Base-by-base conservation (phyloP, 2,888 invertebrate species). In the Brachyopa scutellaris region DNA sequence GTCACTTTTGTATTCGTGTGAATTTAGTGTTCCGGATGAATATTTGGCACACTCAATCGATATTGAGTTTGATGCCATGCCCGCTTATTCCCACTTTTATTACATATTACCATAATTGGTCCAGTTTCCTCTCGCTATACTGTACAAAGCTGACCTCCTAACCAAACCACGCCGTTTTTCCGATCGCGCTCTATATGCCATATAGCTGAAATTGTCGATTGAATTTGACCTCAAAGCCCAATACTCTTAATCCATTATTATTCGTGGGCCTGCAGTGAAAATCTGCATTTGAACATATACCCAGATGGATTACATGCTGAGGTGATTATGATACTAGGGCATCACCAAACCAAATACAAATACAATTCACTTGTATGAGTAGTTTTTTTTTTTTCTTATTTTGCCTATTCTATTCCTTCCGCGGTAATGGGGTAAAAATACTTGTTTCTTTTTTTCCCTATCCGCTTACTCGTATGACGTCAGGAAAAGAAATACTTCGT, bases 401-500 rank as follows among this genome's bases (percentile, higher is more conserved):
- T 15, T 51, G n/a, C 19, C 33, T 45, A 42, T 72, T n/a, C 26
- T 6, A 26, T 6, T 6, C 26, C 26, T 26, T 26, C 6, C 26
- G 26, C 26, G 26, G 13, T 40, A 33, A 67, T 40, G 51, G 40
- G 31, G 47, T 66, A 49, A 21, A 11, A 5, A 2, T 38, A 2
- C 9, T 26, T 49, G 7, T 40, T 40, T 47, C 31, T 55, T 47
- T 45, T 45, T 23, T 33, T 8, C n/a, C 17, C 4, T 51, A 47
- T 61, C 11, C n/a, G 31, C 8, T 72, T 61, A 45, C 13, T 57
- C 42, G 36, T 31, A 61, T 59, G 66, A 78, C 66, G 79, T 62
- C 76, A 80, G 62, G 45, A 76, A 80, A 80, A 69, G 76, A 69
- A 76, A 80, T 76, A 49, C 29, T 76, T 76, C 67, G 61, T 69